Percentiles rank a stretch among this genome's conserved stretches.
phyloP scores from a whole-genome alignment of 2,888 invertebrate genomes.

The Dicycla oo region DNA sequence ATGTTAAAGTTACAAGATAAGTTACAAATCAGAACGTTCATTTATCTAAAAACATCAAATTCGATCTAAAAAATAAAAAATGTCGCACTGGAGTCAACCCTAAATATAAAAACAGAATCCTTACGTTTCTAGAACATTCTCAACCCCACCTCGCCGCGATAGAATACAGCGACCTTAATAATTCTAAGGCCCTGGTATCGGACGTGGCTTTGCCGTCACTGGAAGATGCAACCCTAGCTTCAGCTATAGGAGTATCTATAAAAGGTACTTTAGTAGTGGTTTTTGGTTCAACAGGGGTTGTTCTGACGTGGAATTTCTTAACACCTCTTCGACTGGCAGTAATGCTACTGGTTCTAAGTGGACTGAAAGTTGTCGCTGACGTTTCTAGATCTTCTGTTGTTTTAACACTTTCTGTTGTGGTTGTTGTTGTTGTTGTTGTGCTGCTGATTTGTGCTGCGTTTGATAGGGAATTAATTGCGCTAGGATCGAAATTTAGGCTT shows the following conservation, averaged over 20 bases:
- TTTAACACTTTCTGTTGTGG: conserved; percentile 69
- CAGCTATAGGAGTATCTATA: conserved; percentile 82
- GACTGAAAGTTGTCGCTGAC: conserved; percentile 77
- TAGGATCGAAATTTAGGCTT: conserved; percentile 80
- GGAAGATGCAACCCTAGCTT: conserved; percentile 80
- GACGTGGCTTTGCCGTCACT: conserved; percentile 88
- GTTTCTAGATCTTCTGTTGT: conserved; percentile 74
- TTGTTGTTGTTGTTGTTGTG: conserved; percentile 58
- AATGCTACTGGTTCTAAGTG: conserved; percentile 72
- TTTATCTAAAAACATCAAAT: conserved; percentile 20
- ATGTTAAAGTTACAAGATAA: conserved; percentile 1
- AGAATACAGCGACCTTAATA: conserved; percentile 95
- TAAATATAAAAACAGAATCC: conserved; percentile 75
- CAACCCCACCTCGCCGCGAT: conserved; percentile 95
- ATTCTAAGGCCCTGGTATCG: conserved; percentile 94
- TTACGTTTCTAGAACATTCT: conserved; percentile 66
- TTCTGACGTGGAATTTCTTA: conserved; percentile 78
- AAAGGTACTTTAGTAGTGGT: conserved; percentile 72
- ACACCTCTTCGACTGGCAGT: conserved; percentile 80
- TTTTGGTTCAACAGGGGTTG: conserved; percentile 72
- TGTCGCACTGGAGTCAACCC: conserved; percentile 66
- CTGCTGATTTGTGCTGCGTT: conserved; percentile 72
- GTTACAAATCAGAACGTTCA: conserved; percentile 42
- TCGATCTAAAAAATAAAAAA: conserved; percentile 38
- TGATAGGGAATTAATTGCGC: conserved; percentile 82